Conservation (phyloP, 1,140 invertebrate species). For the Sarcophaga bullata region DNA sequence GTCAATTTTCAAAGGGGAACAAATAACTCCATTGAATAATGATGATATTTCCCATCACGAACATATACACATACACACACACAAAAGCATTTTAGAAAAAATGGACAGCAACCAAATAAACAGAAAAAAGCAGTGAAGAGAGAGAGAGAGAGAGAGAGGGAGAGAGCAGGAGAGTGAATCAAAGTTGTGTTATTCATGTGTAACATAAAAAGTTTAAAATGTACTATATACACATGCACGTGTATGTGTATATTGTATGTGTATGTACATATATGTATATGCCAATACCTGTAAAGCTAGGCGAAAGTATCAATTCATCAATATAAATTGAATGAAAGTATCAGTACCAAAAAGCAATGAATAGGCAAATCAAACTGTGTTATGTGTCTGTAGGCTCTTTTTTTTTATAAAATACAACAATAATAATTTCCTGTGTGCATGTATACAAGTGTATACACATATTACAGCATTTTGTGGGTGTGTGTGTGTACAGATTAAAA, state of each 20-base stretch:
- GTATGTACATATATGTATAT: background rate
- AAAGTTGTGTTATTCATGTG: too few relatives aligned
- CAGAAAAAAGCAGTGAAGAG: too few relatives aligned
- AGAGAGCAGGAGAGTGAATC: background rate
- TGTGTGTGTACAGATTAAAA: too few relatives aligned
- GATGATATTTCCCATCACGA: slow-evolving; percentile 12
- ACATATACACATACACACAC: background rate
- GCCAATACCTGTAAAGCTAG: background rate
- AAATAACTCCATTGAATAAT: slow-evolving; percentile 12
- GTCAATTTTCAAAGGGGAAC: slow-evolving; percentile 31
- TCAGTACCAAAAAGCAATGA: slow-evolving; percentile 13
- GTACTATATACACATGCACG: background rate
- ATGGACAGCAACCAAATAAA: background rate
- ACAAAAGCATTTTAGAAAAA: background rate
- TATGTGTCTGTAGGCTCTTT: slow-evolving; percentile 14
- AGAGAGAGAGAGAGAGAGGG: background rate
- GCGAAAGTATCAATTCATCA: too few relatives aligned
- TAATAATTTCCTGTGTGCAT: background rate
- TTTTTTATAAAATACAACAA: background rate
- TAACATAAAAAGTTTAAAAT: too few relatives aligned
- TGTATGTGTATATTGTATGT: background rate
- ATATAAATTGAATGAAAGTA: background rate
- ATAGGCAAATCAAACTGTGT: background rate
- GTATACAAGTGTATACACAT: too few relatives aligned
- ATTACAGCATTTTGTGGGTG: too few relatives aligned